Percentiles rank a stretch among this genome's conserved stretches.
These are phyloP conservation scores for Chascanopsetta lugubris DNA, from an alignment of 2,113 vertebrate genomes.

Conservation along the genomic window DNA sequence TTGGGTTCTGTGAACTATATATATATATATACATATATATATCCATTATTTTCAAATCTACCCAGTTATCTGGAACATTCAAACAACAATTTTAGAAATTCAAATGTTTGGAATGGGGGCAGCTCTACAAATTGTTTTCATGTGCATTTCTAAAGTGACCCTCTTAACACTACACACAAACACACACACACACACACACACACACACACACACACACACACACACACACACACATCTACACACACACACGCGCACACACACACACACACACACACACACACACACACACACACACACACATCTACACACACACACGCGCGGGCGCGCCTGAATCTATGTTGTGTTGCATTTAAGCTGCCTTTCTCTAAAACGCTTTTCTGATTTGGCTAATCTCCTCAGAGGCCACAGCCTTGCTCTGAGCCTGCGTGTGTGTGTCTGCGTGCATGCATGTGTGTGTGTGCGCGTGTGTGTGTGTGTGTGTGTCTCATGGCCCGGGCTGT, in stretches of 20 bases:
- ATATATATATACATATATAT: too few relatives aligned
- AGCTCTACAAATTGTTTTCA: not conserved
- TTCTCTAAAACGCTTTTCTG: conserved; percentile 67
- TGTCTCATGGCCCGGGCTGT: conserved; percentile 44
- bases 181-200: conserved; percentile 11
- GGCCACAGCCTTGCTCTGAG: conserved; percentile 57
- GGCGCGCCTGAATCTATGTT: conserved; percentile 54
- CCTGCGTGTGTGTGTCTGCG: conserved; percentile 12
- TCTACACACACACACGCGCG: too few relatives aligned
- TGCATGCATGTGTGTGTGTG: conserved; percentile 4
- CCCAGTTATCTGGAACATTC: too few relatives aligned
- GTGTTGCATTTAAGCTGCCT: conserved; percentile 58
- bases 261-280: not conserved
- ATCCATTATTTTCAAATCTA: too few relatives aligned
- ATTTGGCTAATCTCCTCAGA: conserved; percentile 75
- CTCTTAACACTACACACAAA: not conserved
- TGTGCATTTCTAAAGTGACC: not conserved
- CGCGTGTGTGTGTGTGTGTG: not conserved
- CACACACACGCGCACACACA: conserved; percentile 10
- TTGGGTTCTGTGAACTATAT: too few relatives aligned
- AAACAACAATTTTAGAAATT: too few relatives aligned
- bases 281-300: conserved; percentile 11
- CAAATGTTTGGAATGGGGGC: too few relatives aligned
- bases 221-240: too few relatives aligned
- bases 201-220: conserved; percentile 20